Conservation (phyloP, 2,797 vertebrate species). For the Crenuchus spilurus region DNA sequence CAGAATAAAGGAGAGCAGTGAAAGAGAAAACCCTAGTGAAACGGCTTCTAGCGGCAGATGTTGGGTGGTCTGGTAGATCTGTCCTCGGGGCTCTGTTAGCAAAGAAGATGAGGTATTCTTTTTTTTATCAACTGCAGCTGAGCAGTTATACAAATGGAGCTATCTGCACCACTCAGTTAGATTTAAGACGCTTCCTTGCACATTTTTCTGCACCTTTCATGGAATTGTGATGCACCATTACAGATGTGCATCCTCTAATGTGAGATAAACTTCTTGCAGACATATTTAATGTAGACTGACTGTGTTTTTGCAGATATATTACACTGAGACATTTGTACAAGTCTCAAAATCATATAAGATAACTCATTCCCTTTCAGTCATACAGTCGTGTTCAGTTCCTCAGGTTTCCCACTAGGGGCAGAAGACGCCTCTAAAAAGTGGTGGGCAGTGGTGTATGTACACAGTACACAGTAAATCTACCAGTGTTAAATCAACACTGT, state of each 20-base stretch:
- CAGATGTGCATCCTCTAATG: slow-evolving; percentile 37
- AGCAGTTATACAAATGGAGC: slow-evolving; percentile 36
- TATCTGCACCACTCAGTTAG: slow-evolving; percentile 24
- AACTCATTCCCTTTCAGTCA: background rate
- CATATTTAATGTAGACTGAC: slow-evolving; percentile 28
- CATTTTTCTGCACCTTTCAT: slow-evolving; percentile 33
- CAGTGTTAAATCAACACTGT: no score
- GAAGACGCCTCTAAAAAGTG: slow-evolving; percentile 41
- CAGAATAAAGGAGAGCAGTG: slow-evolving; percentile 43
- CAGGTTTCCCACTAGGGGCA: slow-evolving; percentile 50
- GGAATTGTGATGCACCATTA: slow-evolving; percentile 31
- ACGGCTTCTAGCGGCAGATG: slow-evolving; percentile 35
- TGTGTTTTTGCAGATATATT: slow-evolving; percentile 23
- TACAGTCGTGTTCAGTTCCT: slow-evolving; percentile 6
- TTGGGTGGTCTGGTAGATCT: slow-evolving; percentile 52
- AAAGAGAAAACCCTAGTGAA: slow-evolving; percentile 47
- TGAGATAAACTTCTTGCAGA: slow-evolving; percentile 35
- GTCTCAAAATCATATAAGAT: slow-evolving; percentile 4
- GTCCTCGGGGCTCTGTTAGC: slow-evolving; percentile 44
- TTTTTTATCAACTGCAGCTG: slow-evolving; percentile 29
- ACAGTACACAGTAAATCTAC: no score
- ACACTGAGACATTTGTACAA: slow-evolving; percentile 22
- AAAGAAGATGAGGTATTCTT: slow-evolving; percentile 34
- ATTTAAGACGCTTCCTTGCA: slow-evolving; percentile 18
- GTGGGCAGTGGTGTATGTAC: background rate